Conservation (phyloP, 2,113 vertebrate genomes). For the Astur gentilis region DNA sequence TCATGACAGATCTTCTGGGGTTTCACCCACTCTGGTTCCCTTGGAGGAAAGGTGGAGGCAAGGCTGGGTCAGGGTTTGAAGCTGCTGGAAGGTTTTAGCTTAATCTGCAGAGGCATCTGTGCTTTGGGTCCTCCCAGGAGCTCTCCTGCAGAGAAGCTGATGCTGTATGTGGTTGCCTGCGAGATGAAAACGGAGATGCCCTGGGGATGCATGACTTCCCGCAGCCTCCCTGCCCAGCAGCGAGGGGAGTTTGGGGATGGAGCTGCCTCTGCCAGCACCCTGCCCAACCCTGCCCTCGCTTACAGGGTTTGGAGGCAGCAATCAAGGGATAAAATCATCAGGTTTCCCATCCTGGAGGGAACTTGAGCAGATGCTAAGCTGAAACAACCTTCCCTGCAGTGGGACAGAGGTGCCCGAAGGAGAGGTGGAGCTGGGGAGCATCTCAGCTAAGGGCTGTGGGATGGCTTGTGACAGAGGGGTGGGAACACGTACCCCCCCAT, state of each 20-base stretch:
- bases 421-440: neutral
- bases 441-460: neutral
- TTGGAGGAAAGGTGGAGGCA: neutral
- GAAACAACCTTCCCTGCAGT: neutral
- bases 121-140: neutral
- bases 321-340: neutral
- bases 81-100: neutral
- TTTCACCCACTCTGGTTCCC: neutral
- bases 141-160: neutral
- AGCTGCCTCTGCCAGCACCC: neutral
- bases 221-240: neutral
- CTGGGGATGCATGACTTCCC: neutral
- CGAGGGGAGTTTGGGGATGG: neutral
- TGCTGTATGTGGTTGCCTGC: neutral
- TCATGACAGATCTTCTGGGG: neutral
- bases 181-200: neutral
- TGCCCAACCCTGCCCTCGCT: neutral
- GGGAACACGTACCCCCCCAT: accelerated
- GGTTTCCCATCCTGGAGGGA: neutral
- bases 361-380: neutral
- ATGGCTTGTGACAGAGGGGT: neutral
- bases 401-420: neutral
- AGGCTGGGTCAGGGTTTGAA: neutral
- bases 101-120: neutral
- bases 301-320: neutral